Evolutionary conservation across 2,113 vertebrate genomes (phyloP), one percentile per base, ranked within the genome.

Genomic region (Antennarius striatus): DNA sequence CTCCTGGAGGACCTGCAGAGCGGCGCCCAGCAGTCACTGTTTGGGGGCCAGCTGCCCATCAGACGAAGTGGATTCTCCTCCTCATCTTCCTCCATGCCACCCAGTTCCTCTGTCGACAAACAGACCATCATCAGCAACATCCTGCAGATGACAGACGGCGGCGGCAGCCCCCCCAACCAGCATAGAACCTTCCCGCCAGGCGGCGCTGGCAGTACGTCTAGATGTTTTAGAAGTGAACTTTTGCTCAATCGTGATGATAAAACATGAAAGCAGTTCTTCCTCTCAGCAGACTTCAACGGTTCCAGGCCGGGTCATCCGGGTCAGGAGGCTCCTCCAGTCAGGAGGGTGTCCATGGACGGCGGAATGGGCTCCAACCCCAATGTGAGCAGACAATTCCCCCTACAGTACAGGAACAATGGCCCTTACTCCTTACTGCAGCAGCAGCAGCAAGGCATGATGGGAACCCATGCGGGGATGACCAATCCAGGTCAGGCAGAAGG

Each of bases 61-160:
- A 65, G 94, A 93, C 69, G 85, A 87, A 22, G 90, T 86, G 77
- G 92, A 91, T 62, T 90, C 89, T 57, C 91, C 81, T 64, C 84
- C 6, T 75, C 87, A 8, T 75, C 80, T 11, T 66, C 77, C 52
- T 60, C 82, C 11, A 59, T 7, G 42, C 42, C 5, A 1, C 62
- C 79, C 10, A 54, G 36, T 3, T 93, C 93, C 86, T 92, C 95
- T 0, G 92, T 93, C 1, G 96, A 99, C 92, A 99, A 98, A 86
- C 96, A 98, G 93, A 94, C 94, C 91, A 95, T 96, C 93, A 95
- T 98, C 91, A 94, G 95, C 82, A 96, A 98, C 93, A 96, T 98
- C 90, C 95, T 98, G 92, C 96, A 98, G 86, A 93, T 98, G 89
- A 94, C 93, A 17, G 94, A 95, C 63, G 92, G 94, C 75, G 1